Evolutionary conservation across 2,113 vertebrate species (phyloP), one percentile per base, ranked within the genome.

Genomic region (Tenrec ecaudatus): DNA sequence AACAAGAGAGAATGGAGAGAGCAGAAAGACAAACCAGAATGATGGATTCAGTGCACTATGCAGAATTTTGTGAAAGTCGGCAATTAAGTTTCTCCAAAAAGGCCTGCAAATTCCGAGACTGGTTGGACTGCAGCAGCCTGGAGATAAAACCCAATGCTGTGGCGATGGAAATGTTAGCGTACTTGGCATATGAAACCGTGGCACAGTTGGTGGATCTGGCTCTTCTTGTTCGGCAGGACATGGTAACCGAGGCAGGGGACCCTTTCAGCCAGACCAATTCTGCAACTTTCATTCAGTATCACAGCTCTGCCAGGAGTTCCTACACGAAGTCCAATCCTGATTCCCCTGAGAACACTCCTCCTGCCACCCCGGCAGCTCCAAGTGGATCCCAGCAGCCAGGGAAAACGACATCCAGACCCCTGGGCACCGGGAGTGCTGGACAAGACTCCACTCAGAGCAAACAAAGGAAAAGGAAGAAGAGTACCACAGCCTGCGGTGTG

Each of bases 1-100:
- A 99, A 94, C 99, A 99, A 97, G 99, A 99, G 93, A 97, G 99
- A 69, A 98, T 99, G 98, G 99, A 99, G 99, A n/a, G n/a, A n/a
- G n/a, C n/a, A n/a, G n/a, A n/a, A n/a, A n/a, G n/a, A n/a, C n/a
- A n/a, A n/a, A n/a, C n/a, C n/a, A n/a, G n/a, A n/a, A n/a, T n/a
- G n/a, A n/a, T n/a, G n/a, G n/a, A n/a, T n/a, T n/a, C n/a, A n/a
- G n/a, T n/a, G n/a, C n/a, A n/a, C n/a, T n/a, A n/a, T n/a, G n/a
- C n/a, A n/a, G n/a, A n/a, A n/a, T n/a, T n/a, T n/a, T n/a, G n/a
- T n/a, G n/a, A n/a, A n/a, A n/a, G n/a, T n/a, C n/a, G n/a, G n/a
- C n/a, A n/a, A n/a, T n/a, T n/a, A n/a, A n/a, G n/a, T n/a, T n/a
- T n/a, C n/a, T n/a, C 99, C 82, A 99, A 99, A 97, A 99, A 99